Conservation (phyloP, 2,888 invertebrate genomes). For the Lydus trimaculatus region DNA sequence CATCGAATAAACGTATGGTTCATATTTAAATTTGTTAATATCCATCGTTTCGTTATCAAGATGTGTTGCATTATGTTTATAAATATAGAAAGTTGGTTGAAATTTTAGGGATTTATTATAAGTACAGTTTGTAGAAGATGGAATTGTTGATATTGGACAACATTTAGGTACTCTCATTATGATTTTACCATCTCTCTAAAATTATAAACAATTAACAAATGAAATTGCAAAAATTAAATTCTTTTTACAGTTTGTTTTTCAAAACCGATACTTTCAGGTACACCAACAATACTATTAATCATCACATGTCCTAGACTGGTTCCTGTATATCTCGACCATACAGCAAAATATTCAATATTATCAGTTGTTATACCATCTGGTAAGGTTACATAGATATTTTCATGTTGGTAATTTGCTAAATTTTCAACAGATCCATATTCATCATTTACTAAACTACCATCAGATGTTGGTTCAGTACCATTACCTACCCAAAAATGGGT, state of each 20-base stretch:
- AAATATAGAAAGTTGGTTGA: conserved; percentile 31
- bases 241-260: background rate
- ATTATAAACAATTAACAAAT: background rate
- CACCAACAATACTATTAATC: conserved; percentile 19
- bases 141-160: conserved; percentile 32
- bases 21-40: conserved; percentile 26
- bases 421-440: conserved; percentile 34
- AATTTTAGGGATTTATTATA: conserved; percentile 20
- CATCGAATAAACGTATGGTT: conserved; percentile 33
- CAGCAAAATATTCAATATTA: conserved; percentile 44
- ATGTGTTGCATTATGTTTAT: conserved; percentile 40
- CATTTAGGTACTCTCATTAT: conserved; percentile 47
- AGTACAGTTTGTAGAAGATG: conserved; percentile 29
- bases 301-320: conserved; percentile 34
- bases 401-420: conserved; percentile 33
- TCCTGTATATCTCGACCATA: conserved; percentile 37
- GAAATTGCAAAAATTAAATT: background rate
- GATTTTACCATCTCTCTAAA: conserved; percentile 33
- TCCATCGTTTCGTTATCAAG: conserved; percentile 39
- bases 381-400: conserved; percentile 42
- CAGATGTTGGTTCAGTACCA: conserved; percentile 30
- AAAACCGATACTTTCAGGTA: conserved; percentile 17
- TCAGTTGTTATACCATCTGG: conserved; percentile 38
- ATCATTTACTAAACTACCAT: conserved; percentile 31
- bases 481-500: conserved; percentile 45